Base-by-base conservation (phyloP, 2,888 invertebrate species). In the Hartigia nigra region DNA sequence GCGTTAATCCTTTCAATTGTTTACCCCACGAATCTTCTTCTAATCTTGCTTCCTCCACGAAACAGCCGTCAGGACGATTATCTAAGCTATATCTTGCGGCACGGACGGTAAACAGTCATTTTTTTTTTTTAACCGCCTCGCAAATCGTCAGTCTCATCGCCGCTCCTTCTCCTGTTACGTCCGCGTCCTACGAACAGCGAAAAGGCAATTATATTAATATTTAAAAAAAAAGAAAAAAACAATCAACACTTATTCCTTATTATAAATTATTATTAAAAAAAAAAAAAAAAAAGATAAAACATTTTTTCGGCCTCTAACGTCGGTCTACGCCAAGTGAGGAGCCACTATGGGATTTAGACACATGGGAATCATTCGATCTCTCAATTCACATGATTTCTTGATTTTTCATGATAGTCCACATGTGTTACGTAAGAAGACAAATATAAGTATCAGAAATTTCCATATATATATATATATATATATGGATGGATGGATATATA, bases 131-230 rank as follows among this genome's bases (percentile, higher is more conserved):
- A 89, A 76, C 87, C 86, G 77, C 86, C 86, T 87, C 89, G 84
- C 78, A 88, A 84, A 80, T 88, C 89, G 81, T 87, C 88, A 75
- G 84, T 80, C 79, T 90, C 89, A 81, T 88, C 87, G 81, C 86
- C 87, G 83, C 86, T 88, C 84, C 89, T 88, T 82, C 89, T 86
- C 74, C 89, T 85, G 84, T 87, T 87, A 77, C 89, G 88, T 78
- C 89, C 88, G 78, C 91, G 88, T 76, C 90, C 90, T 90, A 87
- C 78, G 86, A 88, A 85, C 84, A 82, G 74, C 31, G 77, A 82
- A 77, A 83, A 74, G 32, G 31, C 34, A 70, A 69, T 35, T 14
- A 23, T 69, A 31, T 12, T 32, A 70, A 69, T n/a, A 34, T 31
- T 32, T 23, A 55, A 34, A 39, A 31, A 34, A 55, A 12, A 35